Evolutionary conservation across 2,113 vertebrate species (phyloP), one percentile per base, ranked within the genome.

Genomic region (Paramormyrops kingsleyae): DNA sequence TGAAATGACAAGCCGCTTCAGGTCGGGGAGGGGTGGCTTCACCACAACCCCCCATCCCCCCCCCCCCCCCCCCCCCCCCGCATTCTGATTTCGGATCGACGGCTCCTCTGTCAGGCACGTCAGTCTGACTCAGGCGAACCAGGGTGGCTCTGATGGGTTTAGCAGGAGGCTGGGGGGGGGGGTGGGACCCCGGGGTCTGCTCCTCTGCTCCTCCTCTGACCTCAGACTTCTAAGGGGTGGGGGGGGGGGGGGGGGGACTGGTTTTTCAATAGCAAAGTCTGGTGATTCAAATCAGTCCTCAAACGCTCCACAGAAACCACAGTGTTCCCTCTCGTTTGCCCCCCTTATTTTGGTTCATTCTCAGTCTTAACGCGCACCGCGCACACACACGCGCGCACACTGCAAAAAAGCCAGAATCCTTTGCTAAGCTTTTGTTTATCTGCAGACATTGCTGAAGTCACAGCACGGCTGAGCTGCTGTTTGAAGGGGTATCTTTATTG

Each of bases 121-220:
- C 80, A 89, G 90, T 92, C 92, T 94, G 93, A 92, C 90, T 94
- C 92, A 92, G 90, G 92, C 90, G 87, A 83, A 93, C 92, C 90
- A 59, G 87, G 70, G 89, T 93, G 93, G 94, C 94, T 93, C 92
- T 94, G 95, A 95, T 94, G 93, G 94, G 92, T 87, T 91, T 90
- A 90, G 91, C 83, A 53, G 49, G 88, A 86, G 83, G 42, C 49
- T 19, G 56, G 52, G 42, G 17, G 53, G 0, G 15, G 50, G 50
- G 1, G 17, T 80, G 35, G 46, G 59, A 52, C 6, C 24, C 49
- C 52, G 85, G 66, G 84, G 27, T 39, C 83, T n/a, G n/a, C n/a
- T n/a, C n/a, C n/a, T 89, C 89, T 92, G 90, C 88, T 91, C 92
- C 92, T 91, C 89, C 83, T 91, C 90, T 94, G 92, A 93, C 91